phyloP scores from a whole-genome alignment of 1,140 invertebrate species.

The Drosophila santomea region DNA sequence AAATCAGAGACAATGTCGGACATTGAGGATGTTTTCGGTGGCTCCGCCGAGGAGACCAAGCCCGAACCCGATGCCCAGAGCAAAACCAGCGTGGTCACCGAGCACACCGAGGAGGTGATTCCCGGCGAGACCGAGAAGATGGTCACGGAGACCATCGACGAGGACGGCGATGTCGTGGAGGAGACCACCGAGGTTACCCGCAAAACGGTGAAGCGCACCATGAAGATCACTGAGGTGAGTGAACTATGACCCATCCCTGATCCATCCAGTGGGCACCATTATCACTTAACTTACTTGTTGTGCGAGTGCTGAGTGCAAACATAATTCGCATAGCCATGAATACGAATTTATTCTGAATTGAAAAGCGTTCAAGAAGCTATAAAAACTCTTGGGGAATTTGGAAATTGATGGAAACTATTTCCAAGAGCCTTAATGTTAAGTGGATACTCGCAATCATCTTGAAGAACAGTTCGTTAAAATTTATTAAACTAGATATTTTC shows the following conservation, averaged over 20 bases:
- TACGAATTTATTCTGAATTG: neutral
- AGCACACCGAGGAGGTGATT: constrained; percentile 71
- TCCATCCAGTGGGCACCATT: neutral
- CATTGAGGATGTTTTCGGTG: constrained; percentile 74
- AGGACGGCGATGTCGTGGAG: constrained; percentile 81
- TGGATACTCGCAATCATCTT: neutral
- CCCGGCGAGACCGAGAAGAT: constrained; percentile 77
- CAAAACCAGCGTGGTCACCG: constrained; percentile 71
- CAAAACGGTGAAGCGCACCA: constrained; percentile 80
- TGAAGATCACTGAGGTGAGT: constrained; percentile 84
- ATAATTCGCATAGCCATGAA: too few relatives aligned
- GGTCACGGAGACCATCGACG: constrained; percentile 79
- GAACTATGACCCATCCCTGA: neutral
- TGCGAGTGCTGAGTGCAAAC: too few relatives aligned
- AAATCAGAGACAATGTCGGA: constrained; percentile 70
- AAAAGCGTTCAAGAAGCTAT: neutral
- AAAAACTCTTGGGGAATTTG: neutral
- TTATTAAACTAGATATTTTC: constrained; percentile 8
- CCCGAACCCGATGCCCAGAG: constrained; percentile 47
- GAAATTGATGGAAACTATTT: neutral
- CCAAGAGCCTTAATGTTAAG: neutral
- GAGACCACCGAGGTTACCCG: constrained; percentile 80
- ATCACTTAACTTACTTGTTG: neutral
- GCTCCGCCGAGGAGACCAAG: constrained; percentile 55
- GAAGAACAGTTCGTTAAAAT: neutral